A percentile compares a stretch with the other conserved stretches of the same genome.
These are phyloP conservation scores for Bucorvus abyssinicus DNA, from an alignment of 2,797 vertebrate species.

Conservation along the genomic window DNA sequence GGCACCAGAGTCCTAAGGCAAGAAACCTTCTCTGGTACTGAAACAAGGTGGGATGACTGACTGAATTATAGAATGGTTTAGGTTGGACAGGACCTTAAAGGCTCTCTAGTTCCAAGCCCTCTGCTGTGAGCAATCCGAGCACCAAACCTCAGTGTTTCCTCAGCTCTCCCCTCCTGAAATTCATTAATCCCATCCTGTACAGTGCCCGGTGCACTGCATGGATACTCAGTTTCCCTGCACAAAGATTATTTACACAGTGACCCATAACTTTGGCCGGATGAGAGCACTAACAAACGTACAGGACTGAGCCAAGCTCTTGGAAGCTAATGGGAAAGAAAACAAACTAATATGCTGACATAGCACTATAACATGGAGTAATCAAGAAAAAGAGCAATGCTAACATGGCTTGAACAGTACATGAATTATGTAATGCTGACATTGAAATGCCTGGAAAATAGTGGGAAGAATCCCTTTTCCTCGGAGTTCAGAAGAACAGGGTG, in stretches of 20 bases:
- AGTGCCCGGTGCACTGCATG: accelerated
- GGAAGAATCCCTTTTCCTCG: not conserved
- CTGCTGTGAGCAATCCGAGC: not conserved
- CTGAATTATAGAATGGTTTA: not conserved
- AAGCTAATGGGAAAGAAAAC: conserved; percentile 17
- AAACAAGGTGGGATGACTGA: not conserved
- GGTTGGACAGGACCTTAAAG: not conserved
- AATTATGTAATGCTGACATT: not conserved
- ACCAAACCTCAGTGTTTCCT: not conserved
- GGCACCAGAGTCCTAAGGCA: not conserved
- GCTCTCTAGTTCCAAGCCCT: not conserved
- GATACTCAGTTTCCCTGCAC: not conserved
- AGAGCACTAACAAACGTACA: not conserved
- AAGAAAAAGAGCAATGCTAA: not conserved
- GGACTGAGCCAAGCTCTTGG: not conserved
- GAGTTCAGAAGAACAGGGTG: not conserved
- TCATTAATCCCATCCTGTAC: not conserved
- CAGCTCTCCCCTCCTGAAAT: not conserved
- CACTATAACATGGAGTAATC: not conserved
- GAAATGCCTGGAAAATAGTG: not conserved
- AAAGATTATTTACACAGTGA: not conserved
- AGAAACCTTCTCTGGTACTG: not conserved
- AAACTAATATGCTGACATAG: conserved; percentile 8
- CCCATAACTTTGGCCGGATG: not conserved
- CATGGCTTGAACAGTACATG: not conserved